Evolutionary conservation across 1,140 invertebrate genomes (phyloP), one percentile per base, ranked within the genome.

Genomic region (Hycleus phaleratus): DNA sequence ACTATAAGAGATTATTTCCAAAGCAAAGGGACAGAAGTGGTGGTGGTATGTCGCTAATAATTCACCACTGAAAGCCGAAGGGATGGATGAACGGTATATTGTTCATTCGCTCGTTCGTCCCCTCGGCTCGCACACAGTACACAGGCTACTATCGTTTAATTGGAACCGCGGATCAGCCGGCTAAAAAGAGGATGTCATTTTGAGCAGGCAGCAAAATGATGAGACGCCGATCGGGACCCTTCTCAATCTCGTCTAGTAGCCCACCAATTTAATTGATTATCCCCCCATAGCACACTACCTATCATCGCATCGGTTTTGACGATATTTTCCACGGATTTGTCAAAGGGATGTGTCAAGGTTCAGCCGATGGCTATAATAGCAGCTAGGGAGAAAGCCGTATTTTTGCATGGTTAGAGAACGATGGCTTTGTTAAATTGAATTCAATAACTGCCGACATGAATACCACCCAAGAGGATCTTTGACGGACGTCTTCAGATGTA

Each of bases 111-210:
- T 39, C 52, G 45, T 44, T 46, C 46, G 44, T 44, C 52, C 44
- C 38, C n/a, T n/a, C 11, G 7, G 32, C 26, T 4, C 26, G 2
- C 7, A 32, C 26, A 32, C 26, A 32, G 40, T 46, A 44, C 52
- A n/a, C 51, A 32, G 52, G 45, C 52, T 51, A 44, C 47, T 59
- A 49, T 18, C 18, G 53, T 63, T 63, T 63, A 63, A 63, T 63
- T 63, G 61, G 53, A 63, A 63, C 49, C 53, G 61, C 50, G 61
- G 61, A 63, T 63, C 58, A 63, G 49, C 59, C 55, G 50, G 55
- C 49, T 63, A 63, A 63, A 63, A 63, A 63, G 61, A 63, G 61
- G 58, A 63, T 63, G 61, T 63, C 61, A 63, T 63, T 63, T 63
- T 2, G 54, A 54, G 40, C 49, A 56, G 11, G 44, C 61, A 57